Evolutionary conservation across 2,113 vertebrate genomes (phyloP).

Genomic region (Peromyscus maniculatus): DNA sequence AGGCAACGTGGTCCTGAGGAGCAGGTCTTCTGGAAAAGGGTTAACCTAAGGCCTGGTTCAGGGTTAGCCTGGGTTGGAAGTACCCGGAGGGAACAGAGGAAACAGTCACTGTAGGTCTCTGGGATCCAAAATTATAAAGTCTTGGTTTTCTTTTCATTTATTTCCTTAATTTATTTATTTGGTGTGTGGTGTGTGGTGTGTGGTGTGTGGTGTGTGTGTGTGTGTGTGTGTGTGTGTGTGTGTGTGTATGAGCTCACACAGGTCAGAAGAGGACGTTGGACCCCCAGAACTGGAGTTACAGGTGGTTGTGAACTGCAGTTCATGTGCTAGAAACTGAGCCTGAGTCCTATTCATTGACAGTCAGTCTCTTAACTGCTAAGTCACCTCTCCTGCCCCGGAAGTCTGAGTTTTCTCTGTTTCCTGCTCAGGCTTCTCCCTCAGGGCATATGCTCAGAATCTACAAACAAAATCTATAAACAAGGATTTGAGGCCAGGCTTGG

Average conservation of each 20-base stretch:
- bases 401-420: background rate
- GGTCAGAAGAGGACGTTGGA: background rate
- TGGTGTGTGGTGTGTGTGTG: background rate
- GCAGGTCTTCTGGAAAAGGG: background rate
- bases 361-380: background rate
- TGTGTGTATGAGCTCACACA: background rate
- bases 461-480: background rate
- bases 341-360: background rate
- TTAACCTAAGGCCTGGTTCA: background rate
- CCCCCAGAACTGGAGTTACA: background rate
- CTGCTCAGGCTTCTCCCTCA: background rate
- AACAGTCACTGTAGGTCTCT: background rate
- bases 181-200: background rate
- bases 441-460: background rate
- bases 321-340: background rate
- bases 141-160: background rate
- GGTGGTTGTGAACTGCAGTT: background rate
- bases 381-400: background rate
- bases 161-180: background rate
- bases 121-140: background rate
- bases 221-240: background rate
- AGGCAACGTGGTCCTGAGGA: background rate
- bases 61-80: background rate
- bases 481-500: no score
- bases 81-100: background rate